phyloP scores from a whole-genome alignment of 2,113 vertebrate genomes.

The Bufo gargarizans region DNA sequence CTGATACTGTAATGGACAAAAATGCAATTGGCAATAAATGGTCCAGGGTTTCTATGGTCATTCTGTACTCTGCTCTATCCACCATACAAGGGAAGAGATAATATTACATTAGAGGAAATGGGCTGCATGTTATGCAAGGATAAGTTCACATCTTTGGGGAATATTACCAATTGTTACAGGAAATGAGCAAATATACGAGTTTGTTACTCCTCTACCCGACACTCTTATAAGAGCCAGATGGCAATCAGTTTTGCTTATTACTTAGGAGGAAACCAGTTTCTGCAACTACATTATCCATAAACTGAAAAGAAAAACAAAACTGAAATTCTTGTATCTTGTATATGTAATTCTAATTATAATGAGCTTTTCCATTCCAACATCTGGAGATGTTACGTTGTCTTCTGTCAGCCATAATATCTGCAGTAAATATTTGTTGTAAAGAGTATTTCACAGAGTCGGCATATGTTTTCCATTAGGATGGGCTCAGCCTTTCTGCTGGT shows the following conservation, averaged over 20 bases:
- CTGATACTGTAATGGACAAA: neutral
- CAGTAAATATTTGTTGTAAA: constrained; percentile 21
- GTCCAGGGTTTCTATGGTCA: neutral
- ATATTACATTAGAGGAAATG: constrained; percentile 17
- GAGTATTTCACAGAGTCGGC: neutral
- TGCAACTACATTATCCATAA: constrained; percentile 15
- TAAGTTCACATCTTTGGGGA: constrained; percentile 38
- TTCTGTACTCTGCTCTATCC: neutral
- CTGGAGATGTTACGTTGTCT: constrained; percentile 18
- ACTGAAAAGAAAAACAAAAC: neutral
- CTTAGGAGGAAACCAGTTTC: constrained; percentile 29
- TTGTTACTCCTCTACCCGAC: constrained; percentile 34
- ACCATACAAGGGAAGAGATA: neutral
- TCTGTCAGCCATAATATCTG: constrained; percentile 35
- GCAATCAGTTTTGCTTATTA: constrained; percentile 15
- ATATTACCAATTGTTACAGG: constrained; percentile 40
- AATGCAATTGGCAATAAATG: neutral
- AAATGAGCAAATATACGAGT: constrained; percentile 41
- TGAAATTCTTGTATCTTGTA: neutral
- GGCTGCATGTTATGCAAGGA: constrained; percentile 20
- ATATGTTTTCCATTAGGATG: neutral
- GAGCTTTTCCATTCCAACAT: constrained; percentile 22
- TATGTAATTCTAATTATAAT: constrained; percentile 22
- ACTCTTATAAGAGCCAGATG: constrained; percentile 39
- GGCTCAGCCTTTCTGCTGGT: neutral